These are phyloP conservation scores for Ceratina japonica DNA, from an alignment of 1,140 invertebrate species.

Conservation along the genomic window DNA sequence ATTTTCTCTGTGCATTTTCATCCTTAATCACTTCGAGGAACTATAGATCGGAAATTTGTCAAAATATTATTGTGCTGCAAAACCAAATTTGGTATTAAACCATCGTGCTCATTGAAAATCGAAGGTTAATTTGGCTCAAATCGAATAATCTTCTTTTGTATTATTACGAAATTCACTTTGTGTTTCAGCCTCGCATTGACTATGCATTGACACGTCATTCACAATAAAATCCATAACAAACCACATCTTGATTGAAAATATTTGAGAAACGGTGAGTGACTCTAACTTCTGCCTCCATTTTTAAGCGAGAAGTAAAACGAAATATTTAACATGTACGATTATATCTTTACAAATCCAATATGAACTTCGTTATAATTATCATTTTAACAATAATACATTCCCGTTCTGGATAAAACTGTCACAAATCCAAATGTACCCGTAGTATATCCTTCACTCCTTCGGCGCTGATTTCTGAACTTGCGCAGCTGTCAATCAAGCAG, in stretches of 20 bases:
- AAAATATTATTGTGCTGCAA: conserved; percentile 18
- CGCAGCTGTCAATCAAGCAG: conserved; percentile 48
- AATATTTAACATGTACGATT: conserved; percentile 8
- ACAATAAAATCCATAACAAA: conserved; percentile 51
- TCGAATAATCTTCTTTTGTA: conserved; percentile 43
- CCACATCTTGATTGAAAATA: conserved; percentile 36
- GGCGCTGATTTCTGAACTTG: conserved; percentile 34
- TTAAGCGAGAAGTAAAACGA: conserved; percentile 4
- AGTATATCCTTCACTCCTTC: conserved; percentile 7
- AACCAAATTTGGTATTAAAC: conserved; percentile 10
- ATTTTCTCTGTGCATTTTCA: conserved; percentile 1
- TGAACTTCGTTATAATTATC: conserved; percentile 17
- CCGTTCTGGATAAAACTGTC: background rate
- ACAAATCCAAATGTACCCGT: conserved; percentile 15
- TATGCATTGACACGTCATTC: conserved; percentile 60
- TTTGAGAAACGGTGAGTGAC: conserved; percentile 37
- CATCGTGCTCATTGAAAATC: conserved; percentile 17
- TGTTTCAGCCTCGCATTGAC: conserved; percentile 51
- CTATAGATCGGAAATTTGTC: background rate
- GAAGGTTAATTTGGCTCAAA: conserved; percentile 16
- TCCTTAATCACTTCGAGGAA: conserved; percentile 10
- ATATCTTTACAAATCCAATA: conserved; percentile 11
- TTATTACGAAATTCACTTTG: conserved; percentile 58
- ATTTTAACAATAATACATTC: conserved; percentile 4
- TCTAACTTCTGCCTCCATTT: conserved; percentile 70